Base-by-base conservation (phyloP, 1,140 invertebrate genomes). In the Sycophila sp. region DNA sequence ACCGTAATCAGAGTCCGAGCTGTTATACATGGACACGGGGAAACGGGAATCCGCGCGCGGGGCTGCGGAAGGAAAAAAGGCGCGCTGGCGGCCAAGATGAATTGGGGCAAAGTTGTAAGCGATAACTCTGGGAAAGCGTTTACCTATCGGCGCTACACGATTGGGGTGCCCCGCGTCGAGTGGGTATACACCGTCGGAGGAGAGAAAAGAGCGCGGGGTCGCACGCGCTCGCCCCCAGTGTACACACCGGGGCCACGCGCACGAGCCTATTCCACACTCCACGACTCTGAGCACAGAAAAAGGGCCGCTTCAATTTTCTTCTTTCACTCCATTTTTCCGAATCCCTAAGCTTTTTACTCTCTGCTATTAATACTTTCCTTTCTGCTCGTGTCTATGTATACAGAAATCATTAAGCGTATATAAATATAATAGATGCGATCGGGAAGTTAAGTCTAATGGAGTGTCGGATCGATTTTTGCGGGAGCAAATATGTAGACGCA, bases 61-160 rank as follows among this genome's bases (percentile, higher is more conserved):
- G 38, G 47, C 19, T 15, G 32, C n/a, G 19, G 32, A 19, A 32
- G 51, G 40, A 62, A 38, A 62, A 36, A 42, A 34, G 36, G 40
- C 26, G 45, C n/a, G 24, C 59, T 10, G 4, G 36, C 32, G 38
- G 64, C 51, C 55, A 7, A 69, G 59, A 69, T 70, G 51, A 64
- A 70, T 64, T 64, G 68, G 68, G 60, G 49, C 60, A n/a, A 58
- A 70, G 51, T 64, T 70, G 68, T 70, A 70, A 70, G 60, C 68
- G 68, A 70, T 70, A 70, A 70, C 68, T 70, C 59, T 70, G 68
- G 68, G 68, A 70, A 70, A 70, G 40, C 68, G 60, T 70, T 70
- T 70, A 70, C 68, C 68, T 70, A 70, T 45, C 59, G 60, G 2
- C 51, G 42, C 40, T 60, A 53, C 42, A 42, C 58, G 13, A n/a